Percentiles rank a stretch among this genome's conserved stretches.
phyloP scores from a whole-genome alignment of 1,140 invertebrate species.

The Neuroterus valhalla region DNA sequence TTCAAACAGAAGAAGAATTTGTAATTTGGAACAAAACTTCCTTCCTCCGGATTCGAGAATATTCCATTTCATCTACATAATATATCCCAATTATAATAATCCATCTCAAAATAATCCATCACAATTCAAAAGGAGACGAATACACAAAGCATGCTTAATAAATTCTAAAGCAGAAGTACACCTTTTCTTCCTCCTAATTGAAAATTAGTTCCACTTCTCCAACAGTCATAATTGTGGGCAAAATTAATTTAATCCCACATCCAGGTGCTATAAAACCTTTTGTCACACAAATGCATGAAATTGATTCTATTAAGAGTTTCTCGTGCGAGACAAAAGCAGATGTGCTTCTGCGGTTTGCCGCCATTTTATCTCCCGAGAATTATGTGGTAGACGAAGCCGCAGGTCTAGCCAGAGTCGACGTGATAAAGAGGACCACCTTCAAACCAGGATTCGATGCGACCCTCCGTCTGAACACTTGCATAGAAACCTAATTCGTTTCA shows the following conservation, averaged over 20 bases:
- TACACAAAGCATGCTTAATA: background rate
- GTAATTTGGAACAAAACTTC: slow-evolving; percentile 40
- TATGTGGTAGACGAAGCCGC: slow-evolving; percentile 48
- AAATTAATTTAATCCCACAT: background rate
- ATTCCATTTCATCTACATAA: too few relatives aligned
- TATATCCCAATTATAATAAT: background rate
- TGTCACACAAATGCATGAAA: slow-evolving; percentile 18
- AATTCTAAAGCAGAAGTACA: background rate
- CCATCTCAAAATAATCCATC: background rate
- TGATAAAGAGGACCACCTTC: slow-evolving; percentile 42
- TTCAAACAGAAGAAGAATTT: slow-evolving; percentile 42
- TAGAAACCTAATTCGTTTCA: background rate
- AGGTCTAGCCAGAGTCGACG: slow-evolving; percentile 46
- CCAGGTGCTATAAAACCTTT: background rate
- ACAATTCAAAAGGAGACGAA: background rate
- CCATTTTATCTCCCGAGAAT: slow-evolving; percentile 53
- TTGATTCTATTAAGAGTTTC: slow-evolving; percentile 41
- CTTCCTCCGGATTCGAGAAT: background rate
- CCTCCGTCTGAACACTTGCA: background rate
- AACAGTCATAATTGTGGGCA: background rate
- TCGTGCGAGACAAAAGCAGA: slow-evolving; percentile 47
- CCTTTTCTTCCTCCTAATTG: too few relatives aligned
- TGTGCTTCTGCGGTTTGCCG: slow-evolving; percentile 49
- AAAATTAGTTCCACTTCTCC: slow-evolving; percentile 2
- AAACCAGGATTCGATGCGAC: background rate